phyloP scores from a whole-genome alignment of 2,888 invertebrate species.

The Esperia sulphurella region DNA sequence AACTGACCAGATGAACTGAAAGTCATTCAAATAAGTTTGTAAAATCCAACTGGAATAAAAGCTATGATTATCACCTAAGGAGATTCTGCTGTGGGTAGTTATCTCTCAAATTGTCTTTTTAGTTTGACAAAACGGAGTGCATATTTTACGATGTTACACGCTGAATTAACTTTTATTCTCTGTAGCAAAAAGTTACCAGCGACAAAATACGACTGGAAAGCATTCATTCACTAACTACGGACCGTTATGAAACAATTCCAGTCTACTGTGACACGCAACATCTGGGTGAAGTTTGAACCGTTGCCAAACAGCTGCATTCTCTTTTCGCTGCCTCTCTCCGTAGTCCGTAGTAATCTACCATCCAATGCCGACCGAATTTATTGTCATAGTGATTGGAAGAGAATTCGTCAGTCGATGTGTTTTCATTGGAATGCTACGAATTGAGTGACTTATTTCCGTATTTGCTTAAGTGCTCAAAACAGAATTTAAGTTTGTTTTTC shows the following conservation, averaged over 20 bases:
- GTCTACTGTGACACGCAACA: constrained; percentile 5
- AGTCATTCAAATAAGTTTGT: no score
- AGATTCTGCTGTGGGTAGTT: no score
- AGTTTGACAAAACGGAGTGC: background rate
- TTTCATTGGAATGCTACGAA: no score
- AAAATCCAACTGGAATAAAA: no score
- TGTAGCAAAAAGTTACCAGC: background rate
- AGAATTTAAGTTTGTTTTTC: no score
- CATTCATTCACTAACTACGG: constrained; percentile 19
- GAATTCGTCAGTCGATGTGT: background rate
- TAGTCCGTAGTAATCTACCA: background rate
- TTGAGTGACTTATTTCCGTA: no score
- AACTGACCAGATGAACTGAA: no score
- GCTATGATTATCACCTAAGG: no score
- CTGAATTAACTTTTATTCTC: no score
- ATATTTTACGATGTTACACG: background rate
- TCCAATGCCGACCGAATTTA: background rate
- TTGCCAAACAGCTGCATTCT: constrained; percentile 10
- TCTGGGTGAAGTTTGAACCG: constrained; percentile 9
- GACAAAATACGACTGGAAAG: constrained; percentile 14
- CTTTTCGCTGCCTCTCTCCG: constrained; percentile 2
- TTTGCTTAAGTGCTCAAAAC: no score
- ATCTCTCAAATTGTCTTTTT: no score
- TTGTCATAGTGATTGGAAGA: constrained; percentile 5
- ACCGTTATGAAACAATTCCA: constrained; percentile 21